A percentile compares a stretch with the other conserved stretches of the same genome.
phyloP scores from a whole-genome alignment of 2,797 vertebrate genomes.

The Sebastes alutus region DNA sequence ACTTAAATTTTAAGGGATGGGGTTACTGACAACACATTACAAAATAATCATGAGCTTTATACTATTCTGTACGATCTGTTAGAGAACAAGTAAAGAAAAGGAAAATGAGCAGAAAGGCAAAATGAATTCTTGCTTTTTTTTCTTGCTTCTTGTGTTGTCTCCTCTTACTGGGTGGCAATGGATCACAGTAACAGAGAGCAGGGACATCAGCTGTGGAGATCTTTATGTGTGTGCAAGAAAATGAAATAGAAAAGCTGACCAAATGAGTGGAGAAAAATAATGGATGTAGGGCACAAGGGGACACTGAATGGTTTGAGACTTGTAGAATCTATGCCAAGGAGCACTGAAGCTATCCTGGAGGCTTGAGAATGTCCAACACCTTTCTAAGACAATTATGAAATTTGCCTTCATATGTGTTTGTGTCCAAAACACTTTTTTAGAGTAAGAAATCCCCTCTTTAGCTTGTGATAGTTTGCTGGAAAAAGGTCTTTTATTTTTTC shows the following conservation, averaged over 20 bases:
- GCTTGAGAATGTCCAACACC: not conserved
- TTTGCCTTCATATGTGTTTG: not conserved
- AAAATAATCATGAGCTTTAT: not conserved
- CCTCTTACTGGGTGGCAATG: not conserved
- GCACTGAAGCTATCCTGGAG: not conserved
- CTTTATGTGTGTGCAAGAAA: not conserved
- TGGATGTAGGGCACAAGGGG: too few species aligned
- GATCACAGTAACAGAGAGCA: not conserved
- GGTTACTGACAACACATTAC: not conserved
- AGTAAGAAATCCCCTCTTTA: not conserved
- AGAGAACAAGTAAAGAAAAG: not conserved
- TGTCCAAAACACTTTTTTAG: not conserved
- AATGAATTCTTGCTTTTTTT: not conserved
- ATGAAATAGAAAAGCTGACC: not conserved
- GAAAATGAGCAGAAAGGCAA: not conserved
- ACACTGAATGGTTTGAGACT: not conserved
- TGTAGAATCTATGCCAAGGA: not conserved
- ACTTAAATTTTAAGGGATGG: not conserved
- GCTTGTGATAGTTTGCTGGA: not conserved
- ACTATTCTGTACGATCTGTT: not conserved
- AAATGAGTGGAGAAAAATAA: not conserved
- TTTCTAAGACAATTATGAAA: not conserved
- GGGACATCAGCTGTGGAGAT: not conserved
- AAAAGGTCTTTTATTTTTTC: not conserved
- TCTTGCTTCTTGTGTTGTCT: not conserved